Evolutionary conservation across 2,888 invertebrate genomes (phyloP).

Genomic region (Macroteleia sp.): DNA sequence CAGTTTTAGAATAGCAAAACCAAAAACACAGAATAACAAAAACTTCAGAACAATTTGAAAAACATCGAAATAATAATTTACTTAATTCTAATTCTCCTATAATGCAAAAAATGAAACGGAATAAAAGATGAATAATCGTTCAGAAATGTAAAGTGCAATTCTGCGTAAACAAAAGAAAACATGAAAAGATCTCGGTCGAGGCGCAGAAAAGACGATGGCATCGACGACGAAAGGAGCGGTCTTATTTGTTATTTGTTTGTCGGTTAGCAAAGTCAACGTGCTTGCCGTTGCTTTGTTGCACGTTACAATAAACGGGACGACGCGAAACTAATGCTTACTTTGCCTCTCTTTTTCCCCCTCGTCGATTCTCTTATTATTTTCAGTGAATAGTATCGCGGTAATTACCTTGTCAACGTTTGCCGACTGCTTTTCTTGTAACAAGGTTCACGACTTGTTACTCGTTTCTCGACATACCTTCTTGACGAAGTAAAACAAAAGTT

Average conservation of each 20-base stretch:
- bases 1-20: no score
- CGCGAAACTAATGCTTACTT: conserved; percentile 11
- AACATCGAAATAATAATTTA: no score
- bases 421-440: conserved; percentile 19
- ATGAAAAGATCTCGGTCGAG: conserved; percentile 23
- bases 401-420: conserved; percentile 37
- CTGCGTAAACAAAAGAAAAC: conserved; percentile 18
- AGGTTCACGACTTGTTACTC: conserved; percentile 31
- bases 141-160: conserved; percentile 30
- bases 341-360: conserved; percentile 11
- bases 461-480: conserved; percentile 4
- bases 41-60: no score
- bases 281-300: conserved; percentile 61
- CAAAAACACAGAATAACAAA: background rate
- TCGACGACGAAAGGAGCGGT: conserved; percentile 26
- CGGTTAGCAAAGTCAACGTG: conserved; percentile 65
- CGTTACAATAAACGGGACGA: conserved; percentile 21
- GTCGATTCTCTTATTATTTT: conserved; percentile 54
- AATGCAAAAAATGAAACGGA: background rate
- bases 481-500: conserved; percentile 26
- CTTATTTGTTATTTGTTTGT: conserved; percentile 70
- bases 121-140: conserved; percentile 21
- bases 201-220: conserved; percentile 10
- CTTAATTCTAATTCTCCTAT: no score
- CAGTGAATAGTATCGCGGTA: conserved; percentile 45